These are phyloP conservation scores for Pteropus alecto DNA, from an alignment of 2,113 vertebrate species.

Conservation along the genomic window DNA sequence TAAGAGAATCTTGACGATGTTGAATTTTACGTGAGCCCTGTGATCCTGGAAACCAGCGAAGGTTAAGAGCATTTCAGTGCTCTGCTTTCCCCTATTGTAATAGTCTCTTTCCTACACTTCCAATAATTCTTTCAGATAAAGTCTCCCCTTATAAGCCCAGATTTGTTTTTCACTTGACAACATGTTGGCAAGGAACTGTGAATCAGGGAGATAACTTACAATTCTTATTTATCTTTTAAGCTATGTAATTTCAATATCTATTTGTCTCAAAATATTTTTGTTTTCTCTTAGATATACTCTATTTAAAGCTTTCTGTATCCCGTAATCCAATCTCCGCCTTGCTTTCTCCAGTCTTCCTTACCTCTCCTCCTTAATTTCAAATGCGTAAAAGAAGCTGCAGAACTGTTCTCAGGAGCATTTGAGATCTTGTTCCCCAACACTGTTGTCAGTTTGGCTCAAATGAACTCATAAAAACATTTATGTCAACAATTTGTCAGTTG, in stretches of 20 bases:
- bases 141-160: neutral
- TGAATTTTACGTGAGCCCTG: neutral
- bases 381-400: neutral
- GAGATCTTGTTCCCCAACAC: neutral
- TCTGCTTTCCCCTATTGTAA: too few species aligned
- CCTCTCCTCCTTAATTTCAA: neutral
- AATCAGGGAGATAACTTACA: neutral
- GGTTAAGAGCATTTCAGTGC: neutral
- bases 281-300: neutral
- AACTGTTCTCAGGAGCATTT: neutral
- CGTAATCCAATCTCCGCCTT: neutral
- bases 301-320: neutral
- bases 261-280: neutral
- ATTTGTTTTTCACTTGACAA: neutral
- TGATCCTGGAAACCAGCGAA: neutral
- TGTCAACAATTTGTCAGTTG: neutral
- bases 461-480: neutral
- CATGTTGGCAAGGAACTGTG: neutral
- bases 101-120: neutral
- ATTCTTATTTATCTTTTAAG: neutral
- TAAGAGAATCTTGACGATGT: neutral
- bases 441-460: neutral
- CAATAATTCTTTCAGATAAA: neutral
- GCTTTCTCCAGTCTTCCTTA: neutral
- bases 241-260: neutral